Conservation (phyloP, 2,888 invertebrate species). For the Lasioglossum malachurum region DNA sequence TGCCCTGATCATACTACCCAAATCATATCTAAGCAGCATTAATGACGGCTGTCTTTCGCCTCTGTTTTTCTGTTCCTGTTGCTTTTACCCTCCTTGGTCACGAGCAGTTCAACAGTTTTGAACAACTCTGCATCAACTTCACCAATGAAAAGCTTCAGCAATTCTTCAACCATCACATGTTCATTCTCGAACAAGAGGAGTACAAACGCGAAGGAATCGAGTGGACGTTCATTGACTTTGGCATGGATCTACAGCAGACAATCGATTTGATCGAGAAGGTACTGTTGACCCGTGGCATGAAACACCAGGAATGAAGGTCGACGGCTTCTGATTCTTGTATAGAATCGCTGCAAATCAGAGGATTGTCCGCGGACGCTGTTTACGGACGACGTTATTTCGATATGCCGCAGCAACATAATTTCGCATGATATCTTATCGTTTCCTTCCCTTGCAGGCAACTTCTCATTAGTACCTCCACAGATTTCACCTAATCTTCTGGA, state of each 20-base stretch:
- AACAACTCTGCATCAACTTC: constrained; percentile 93
- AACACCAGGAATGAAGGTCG: constrained; percentile 13
- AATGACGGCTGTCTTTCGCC: constrained; percentile 71
- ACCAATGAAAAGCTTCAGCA: constrained; percentile 92
- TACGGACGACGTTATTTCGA: constrained; percentile 22
- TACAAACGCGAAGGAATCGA: constrained; percentile 91
- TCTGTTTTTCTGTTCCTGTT: constrained; percentile 68
- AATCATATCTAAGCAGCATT: constrained; percentile 60
- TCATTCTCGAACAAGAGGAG: constrained; percentile 92
- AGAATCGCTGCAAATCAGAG: constrained; percentile 14
- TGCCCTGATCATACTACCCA: neutral
- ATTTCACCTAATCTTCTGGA: neutral
- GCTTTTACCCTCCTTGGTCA: constrained; percentile 69
- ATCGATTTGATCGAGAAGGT: constrained; percentile 93
- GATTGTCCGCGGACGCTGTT: neutral
- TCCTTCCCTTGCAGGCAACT: neutral
- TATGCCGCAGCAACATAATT: neutral
- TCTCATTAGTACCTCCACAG: neutral
- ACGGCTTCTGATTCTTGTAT: constrained; percentile 19
- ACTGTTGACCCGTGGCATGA: constrained; percentile 75
- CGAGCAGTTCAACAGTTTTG: constrained; percentile 90
- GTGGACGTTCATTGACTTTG: constrained; percentile 92
- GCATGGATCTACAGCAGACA: constrained; percentile 92
- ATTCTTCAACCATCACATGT: constrained; percentile 93
- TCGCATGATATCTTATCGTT: constrained; percentile 25